Conservation (phyloP, 2,797 vertebrate genomes). For the Microtus californicus region DNA sequence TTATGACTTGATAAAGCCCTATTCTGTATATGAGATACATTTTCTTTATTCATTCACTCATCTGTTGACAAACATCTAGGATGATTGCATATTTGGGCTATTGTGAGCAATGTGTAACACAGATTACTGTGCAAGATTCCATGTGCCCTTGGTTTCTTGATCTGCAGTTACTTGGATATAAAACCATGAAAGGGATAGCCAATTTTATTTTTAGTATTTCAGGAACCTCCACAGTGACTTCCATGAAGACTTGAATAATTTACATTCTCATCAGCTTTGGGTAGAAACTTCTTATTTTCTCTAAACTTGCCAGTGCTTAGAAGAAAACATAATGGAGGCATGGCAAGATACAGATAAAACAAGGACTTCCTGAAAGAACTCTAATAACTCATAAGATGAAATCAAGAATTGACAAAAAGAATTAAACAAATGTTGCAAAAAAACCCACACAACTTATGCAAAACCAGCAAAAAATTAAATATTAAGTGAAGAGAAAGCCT, state of each 20-base stretch:
- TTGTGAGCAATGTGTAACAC: neutral
- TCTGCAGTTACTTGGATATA: neutral
- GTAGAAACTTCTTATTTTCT: neutral
- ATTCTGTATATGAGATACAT: neutral
- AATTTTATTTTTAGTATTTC: neutral
- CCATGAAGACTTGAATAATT: neutral
- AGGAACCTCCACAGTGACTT: neutral
- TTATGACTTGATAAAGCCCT: neutral
- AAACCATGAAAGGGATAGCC: neutral
- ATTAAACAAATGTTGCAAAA: too few species aligned
- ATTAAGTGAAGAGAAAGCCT: neutral
- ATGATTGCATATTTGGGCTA: neutral
- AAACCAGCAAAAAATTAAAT: neutral
- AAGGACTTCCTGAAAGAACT: neutral
- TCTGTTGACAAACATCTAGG: neutral
- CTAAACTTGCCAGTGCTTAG: neutral
- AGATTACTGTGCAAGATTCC: neutral
- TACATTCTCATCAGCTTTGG: neutral
- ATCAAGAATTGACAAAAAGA: neutral
- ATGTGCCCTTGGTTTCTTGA: neutral
- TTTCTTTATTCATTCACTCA: neutral
- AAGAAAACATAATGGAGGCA: neutral
- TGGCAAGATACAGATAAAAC: neutral
- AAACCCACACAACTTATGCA: neutral
- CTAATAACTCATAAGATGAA: neutral